Evolutionary conservation across 2,113 vertebrate species (phyloP).

Genomic region (Miniopterus natalensis): DNA sequence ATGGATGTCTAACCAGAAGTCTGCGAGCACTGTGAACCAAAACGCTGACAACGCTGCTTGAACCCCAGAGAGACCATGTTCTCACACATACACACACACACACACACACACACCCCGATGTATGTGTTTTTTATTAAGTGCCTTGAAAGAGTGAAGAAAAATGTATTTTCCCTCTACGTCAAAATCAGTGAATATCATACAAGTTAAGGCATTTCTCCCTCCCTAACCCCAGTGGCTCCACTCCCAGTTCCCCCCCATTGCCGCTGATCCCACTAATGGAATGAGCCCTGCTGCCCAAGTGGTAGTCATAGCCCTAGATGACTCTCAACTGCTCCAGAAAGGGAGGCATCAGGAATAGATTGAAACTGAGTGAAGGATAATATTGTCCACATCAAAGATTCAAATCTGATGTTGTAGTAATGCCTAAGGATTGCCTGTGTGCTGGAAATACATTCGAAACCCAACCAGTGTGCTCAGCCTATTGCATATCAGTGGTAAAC

Average conservation of each 20-base stretch:
- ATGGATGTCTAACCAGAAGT: neutral
- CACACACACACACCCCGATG: conserved; percentile 74
- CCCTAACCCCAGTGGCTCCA: conserved; percentile 36
- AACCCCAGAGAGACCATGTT: conserved; percentile 40
- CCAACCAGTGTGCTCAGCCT: conserved; percentile 40
- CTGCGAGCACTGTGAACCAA: conserved; percentile 23
- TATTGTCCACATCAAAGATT: conserved; percentile 36
- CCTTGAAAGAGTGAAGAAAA: conserved; percentile 92
- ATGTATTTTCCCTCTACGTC: conserved; percentile 83
- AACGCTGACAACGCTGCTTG: neutral
- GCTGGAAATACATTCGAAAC: conserved; percentile 22
- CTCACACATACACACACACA: conserved; percentile 40
- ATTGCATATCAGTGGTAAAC: conserved; percentile 71
- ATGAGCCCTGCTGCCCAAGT: conserved; percentile 65
- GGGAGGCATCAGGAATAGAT: conserved; percentile 54
- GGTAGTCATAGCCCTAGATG: conserved; percentile 12
- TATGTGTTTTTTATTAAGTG: conserved; percentile 94
- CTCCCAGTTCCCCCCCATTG: conserved; percentile 42
- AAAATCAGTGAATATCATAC: conserved; percentile 84
- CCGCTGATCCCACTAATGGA: conserved; percentile 56
- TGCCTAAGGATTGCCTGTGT: conserved; percentile 40
- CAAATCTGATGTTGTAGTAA: conserved; percentile 53
- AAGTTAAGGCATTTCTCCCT: conserved; percentile 84
- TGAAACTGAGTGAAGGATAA: conserved; percentile 62
- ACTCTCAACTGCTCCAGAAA: conserved; percentile 45